These are phyloP conservation scores for Mustela erminea DNA, from an alignment of 2,797 vertebrate genomes.

Conservation along the genomic window DNA sequence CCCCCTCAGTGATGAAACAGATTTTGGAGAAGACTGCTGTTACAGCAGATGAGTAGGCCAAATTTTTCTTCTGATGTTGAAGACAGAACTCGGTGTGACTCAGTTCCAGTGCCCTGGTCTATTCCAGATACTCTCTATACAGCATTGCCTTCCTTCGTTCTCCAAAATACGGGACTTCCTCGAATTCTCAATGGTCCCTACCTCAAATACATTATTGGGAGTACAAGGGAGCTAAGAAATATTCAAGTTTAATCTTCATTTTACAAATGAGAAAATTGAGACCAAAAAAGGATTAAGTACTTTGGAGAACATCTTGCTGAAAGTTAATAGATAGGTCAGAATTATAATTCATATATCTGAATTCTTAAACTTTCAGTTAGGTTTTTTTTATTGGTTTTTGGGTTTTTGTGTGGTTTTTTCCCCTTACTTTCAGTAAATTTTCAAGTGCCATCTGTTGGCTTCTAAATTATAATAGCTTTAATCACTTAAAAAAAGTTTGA, in stretches of 20 bases:
- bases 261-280: background rate
- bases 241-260: background rate
- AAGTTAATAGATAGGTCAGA: background rate
- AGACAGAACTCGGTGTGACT: background rate
- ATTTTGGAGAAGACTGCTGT: background rate
- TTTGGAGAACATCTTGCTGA: background rate
- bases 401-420: too few species aligned
- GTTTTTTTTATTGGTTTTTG: too few species aligned
- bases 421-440: background rate
- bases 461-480: constrained; percentile 3
- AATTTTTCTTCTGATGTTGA: background rate
- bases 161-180: background rate
- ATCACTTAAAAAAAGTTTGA: background rate
- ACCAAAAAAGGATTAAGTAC: background rate
- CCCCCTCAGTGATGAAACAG: background rate
- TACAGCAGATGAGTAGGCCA: background rate
- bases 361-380: background rate
- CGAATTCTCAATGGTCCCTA: background rate
- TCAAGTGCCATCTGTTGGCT: background rate
- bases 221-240: background rate
- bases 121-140: background rate
- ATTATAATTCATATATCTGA: background rate
- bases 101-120: background rate
- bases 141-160: background rate
- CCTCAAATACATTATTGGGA: background rate